Conservation (phyloP, 2,888 invertebrate genomes). For the Caenorhabditis plicata region DNA sequence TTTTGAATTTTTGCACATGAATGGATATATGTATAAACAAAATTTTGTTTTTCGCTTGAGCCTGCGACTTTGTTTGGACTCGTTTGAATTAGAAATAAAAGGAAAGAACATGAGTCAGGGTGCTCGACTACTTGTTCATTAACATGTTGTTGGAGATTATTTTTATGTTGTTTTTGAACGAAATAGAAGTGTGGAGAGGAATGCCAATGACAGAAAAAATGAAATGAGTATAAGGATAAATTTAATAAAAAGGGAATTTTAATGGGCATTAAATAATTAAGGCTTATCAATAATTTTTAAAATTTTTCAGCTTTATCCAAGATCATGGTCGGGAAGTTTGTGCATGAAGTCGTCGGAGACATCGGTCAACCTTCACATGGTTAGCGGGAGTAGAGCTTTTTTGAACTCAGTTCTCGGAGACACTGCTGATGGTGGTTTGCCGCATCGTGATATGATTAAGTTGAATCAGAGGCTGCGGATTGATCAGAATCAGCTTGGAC, state of each 20-base stretch:
- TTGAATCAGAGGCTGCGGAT: conserved; percentile 26
- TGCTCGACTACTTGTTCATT: too few species aligned
- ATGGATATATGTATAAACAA: too few species aligned
- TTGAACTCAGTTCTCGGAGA: conserved; percentile 11
- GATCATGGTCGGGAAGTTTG: conserved; percentile 15
- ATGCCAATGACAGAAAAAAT: not conserved
- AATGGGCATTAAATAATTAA: not conserved
- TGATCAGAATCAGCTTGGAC: conserved; percentile 20
- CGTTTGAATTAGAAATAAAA: too few species aligned
- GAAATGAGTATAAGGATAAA: conserved; percentile 1
- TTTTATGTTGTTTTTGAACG: too few species aligned
- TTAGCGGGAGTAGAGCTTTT: conserved; percentile 10
- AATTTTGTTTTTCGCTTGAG: too few species aligned
- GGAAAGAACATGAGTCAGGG: too few species aligned
- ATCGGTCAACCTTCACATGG: conserved; percentile 12
- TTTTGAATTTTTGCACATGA: too few species aligned
- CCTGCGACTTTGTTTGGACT: too few species aligned
- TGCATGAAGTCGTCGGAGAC: conserved; percentile 12
- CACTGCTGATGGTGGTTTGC: conserved; percentile 3
- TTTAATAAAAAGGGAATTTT: not conserved
- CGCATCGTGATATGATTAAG: conserved; percentile 10
- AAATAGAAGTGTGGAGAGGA: not conserved
- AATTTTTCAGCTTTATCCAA: conserved; percentile 21
- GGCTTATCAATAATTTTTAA: not conserved
- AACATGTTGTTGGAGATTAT: too few species aligned